Base-by-base conservation (phyloP, 1,140 invertebrate species). In the Cydia amplana region DNA sequence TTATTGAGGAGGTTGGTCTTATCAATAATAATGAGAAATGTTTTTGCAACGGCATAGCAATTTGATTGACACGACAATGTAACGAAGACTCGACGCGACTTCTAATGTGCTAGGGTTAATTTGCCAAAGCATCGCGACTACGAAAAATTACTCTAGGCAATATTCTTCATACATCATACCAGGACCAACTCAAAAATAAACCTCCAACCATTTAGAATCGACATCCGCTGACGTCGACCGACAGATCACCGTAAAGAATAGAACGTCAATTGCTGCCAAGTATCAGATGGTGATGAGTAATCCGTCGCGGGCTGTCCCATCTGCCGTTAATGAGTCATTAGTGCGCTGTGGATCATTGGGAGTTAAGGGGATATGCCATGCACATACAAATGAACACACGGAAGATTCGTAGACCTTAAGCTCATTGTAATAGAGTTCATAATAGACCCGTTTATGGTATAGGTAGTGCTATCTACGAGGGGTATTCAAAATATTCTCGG, bases 241-340 rank as follows among this genome's bases (percentile, higher is more conserved):
- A 60, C 55, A 60, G 55, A 60, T 60, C 55, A 60, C 55, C 20
- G 55, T 60, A 60, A 60, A 60, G 55, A 60, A 60, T 60, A 60
- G 55, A 60, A 60, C 55, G 16, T 60, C 55, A 23, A 20, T 23
- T 60, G 55, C 55, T 60, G 55, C 55, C 55, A 60, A 60, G 55
- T 60, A 60, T 60, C 20, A 23, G 55, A 60, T 60, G 55, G 20
- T 60, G 55, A 23, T 60, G 55, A 60, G 18, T 60, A 60, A 60
- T 60, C 55, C 55, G 55, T 60, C 20, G 18, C 55, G 55, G 55
- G 55, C 55, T 60, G 55, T 60, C 55, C 55, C 55, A 60, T 60
- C 55, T 60, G 55, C 55, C 20, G 55, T 60, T 60, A 60, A 60
- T 60, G 55, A 60, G 18, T 60, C 55, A 60, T 60, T 60, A 60